Evolutionary conservation across 2,888 invertebrate genomes (phyloP), one percentile per base, ranked within the genome.

Genomic region (Seira ritae): DNA sequence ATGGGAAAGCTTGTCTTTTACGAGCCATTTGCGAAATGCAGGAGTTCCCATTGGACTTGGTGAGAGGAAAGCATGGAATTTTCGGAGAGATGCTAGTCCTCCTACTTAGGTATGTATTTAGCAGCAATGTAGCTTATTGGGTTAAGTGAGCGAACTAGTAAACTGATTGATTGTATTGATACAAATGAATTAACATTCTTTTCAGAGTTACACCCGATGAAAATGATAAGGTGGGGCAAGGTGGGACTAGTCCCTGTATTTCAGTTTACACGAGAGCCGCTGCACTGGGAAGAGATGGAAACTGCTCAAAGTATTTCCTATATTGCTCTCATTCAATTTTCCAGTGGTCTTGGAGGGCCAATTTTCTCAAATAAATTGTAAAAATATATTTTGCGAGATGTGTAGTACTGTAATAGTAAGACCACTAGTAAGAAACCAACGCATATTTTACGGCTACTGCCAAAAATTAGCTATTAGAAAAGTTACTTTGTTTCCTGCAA

Each of bases 21-120:
- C 74, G 80, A n/a, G 70, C 80, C 12, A 80, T 80, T 65, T 80
- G 80, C 20, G 80, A 80, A 19, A 15, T 75, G 23, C 62, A 80
- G n/a, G 80, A 80, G 19, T 80, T 65, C 23, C 80, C 70, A 0
- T 80, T 80, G 20, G 65, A 74, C 15, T n/a, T n/a, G n/a, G n/a
- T n/a, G n/a, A 70, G 42, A 17, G 80, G 80, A 50, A 62, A 50
- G n/a, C 70, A 60, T 31, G 80, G 80, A 0, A 24, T 80, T 1
- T 70, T 80, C 68, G 80, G 80, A 0, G 80, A 80, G 24, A 19
- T 80, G 0, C 31, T 80, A 1, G 68, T 65, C n/a, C n/a, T n/a
- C n/a, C n/a, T n/a, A n/a, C n/a, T n/a, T n/a, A n/a, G n/a, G n/a
- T n/a, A n/a, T n/a, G n/a, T n/a, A n/a, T n/a, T n/a, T n/a, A n/a